Evolutionary conservation across 2,797 vertebrate species (phyloP), one percentile per base, ranked within the genome.

Genomic region (Sebastes vulpes): DNA sequence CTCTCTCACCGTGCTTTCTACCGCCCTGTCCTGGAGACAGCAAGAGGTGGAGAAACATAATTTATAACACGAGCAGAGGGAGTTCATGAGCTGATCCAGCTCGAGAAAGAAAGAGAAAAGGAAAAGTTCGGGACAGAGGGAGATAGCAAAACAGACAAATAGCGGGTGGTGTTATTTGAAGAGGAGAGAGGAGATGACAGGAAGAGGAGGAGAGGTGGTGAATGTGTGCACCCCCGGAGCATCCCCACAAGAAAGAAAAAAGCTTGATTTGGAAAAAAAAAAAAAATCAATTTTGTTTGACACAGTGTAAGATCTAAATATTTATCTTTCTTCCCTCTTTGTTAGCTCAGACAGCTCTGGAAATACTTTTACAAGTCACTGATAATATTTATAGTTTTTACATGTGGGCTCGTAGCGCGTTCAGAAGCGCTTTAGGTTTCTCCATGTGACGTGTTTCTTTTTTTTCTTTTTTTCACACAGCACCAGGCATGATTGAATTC

Each of bases 401-500:
- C 86, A 89, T 89, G 81, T 77, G 88, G 84, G 38, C 79, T 86
- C 20, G 53, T 59, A 29, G 83, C 76, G 35, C 66, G 16, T 75
- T 69, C 73, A 74, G 70, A 66, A 68, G 75, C 21, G 68, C 72
- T 81, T 70, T 71, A 46, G 80, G 79, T 88, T 90, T 90, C 79
- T 77, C 66, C 1, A 42, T 79, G 59, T 79, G 83, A 88, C 81
- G 31, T 20, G 50, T 77, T 86, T 69, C 88, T 66, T 42, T 46
- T 46, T 20, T 2, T 46, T 64, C 6, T 10, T 26, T n/a, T 26
- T 5, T 3, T 6, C 69, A 79, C 77, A 71, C 77, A 25, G 64
- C 20, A 10, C 21, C 18, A 7, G 77, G 60, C 80, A 31, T 93
- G 90, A 95, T 94, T 91, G 89, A 93, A 94, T 93, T 93, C 81